These are phyloP conservation scores for Numenius phaeopus DNA, from an alignment of 2,797 vertebrate genomes.

Conservation along the genomic window DNA sequence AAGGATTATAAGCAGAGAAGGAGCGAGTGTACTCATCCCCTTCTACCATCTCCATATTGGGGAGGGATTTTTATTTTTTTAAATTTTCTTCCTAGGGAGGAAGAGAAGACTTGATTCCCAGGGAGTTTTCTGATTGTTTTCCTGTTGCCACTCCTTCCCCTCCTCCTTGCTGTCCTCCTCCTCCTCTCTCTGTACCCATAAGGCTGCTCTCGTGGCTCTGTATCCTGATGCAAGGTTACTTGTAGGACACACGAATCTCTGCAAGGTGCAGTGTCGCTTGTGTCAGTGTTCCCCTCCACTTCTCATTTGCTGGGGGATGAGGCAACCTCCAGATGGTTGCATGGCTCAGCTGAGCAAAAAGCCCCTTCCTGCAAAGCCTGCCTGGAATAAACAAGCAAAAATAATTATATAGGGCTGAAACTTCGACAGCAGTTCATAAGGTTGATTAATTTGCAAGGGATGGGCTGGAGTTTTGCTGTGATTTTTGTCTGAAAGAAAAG, in stretches of 20 bases:
- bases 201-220: neutral
- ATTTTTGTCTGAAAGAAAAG: neutral
- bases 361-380: neutral
- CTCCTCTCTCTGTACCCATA: neutral
- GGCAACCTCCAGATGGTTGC: neutral
- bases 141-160: neutral
- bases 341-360: neutral
- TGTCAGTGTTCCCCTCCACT: neutral
- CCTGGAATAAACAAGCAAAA: neutral
- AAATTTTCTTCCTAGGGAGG: too few relatives aligned
- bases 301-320: neutral
- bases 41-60: accelerated
- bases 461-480: neutral
- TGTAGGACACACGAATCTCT: constrained; percentile 40
- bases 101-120: neutral
- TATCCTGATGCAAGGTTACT: constrained; percentile 62
- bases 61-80: neutral
- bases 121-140: constrained; percentile 10
- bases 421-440: accelerated
- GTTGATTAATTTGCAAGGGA: neutral
- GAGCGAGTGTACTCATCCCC: neutral
- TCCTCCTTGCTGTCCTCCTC: neutral
- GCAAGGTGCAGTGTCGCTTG: constrained; percentile 21
- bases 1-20: neutral
- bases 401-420: neutral